Conservation (phyloP, 2,113 vertebrate species). For the Mustela lutreola region DNA sequence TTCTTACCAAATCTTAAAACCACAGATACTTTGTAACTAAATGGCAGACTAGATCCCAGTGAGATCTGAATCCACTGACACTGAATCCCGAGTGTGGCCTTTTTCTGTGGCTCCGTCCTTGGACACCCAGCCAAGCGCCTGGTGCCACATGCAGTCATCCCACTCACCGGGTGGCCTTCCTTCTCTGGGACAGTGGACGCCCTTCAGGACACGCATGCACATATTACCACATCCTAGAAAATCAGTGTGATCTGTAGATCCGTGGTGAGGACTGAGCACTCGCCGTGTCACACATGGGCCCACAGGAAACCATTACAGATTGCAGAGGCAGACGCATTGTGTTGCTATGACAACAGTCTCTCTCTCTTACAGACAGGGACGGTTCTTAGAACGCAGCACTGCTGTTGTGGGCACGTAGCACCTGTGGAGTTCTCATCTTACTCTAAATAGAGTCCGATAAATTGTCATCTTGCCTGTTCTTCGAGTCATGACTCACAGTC, state of each 20-base stretch:
- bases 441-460: not conserved
- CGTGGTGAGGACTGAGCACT: conserved; percentile 53
- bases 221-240: conserved; percentile 28
- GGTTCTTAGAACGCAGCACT: not conserved
- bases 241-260: not conserved
- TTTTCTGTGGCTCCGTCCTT: not conserved
- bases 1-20: not conserved
- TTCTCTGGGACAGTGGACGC: not conserved
- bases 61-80: not conserved
- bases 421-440: conserved; percentile 5
- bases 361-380: not conserved
- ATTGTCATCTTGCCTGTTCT: not conserved
- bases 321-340: not conserved
- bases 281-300: not conserved
- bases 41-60: not conserved
- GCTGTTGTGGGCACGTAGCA: rapidly evolving
- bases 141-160: not conserved
- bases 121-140: not conserved
- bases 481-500: not conserved
- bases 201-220: not conserved
- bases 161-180: not conserved
- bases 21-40: not conserved
- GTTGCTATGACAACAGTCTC: conserved; percentile 59
- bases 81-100: not conserved
- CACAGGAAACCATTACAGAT: not conserved